Base-by-base conservation (phyloP, 2,888 invertebrate genomes). In the Rosalia funebris region DNA sequence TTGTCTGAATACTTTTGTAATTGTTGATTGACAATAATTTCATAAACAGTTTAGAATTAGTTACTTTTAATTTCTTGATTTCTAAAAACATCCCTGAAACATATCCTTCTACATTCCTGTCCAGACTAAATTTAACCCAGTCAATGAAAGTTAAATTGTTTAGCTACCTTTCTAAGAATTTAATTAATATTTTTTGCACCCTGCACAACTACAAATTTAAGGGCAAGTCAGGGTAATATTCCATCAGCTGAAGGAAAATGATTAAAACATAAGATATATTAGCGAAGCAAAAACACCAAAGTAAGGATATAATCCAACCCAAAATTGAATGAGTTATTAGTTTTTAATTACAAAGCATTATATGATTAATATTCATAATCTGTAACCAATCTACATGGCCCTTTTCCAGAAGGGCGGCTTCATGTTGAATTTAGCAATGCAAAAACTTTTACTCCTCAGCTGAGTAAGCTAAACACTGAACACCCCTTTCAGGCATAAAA, bases 321-420 rank as follows among this genome's bases (percentile, higher is more conserved):
- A 48, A 45, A 62, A 56, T 62, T 58, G 59, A 62, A 66, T 64
- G 66, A 66, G 59, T 69, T 63, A 70, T 70, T 66, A 68, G 57
- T 70, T 70, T 66, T 65, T 66, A 70, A 68, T 70, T 61, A 63
- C 58, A 37, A 50, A 48, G 56, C 62, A 62, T 60, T 48, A 57
- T 59, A 59, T 61, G 66, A 69, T 69, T 71, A 69, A 69, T 71
- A 69, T 69, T 69, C 62, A 69, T 68, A 66, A 66, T 57, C 63
- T 59, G 54, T 61, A 64, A 63, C 62, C 62, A 66, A 67, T 69
- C 45, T 60, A 52, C 50, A 48, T 14, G 25, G 39, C 46, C 34
- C 44, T 55, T 48, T 57, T 55, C 60, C 41, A 36, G 37, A 31
- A 48, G 50, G 55, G 60, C 37, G 34, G 57, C 46, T 48, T 62